phyloP scores from a whole-genome alignment of 2,797 vertebrate species.

The Erpetoichthys calabaricus region DNA sequence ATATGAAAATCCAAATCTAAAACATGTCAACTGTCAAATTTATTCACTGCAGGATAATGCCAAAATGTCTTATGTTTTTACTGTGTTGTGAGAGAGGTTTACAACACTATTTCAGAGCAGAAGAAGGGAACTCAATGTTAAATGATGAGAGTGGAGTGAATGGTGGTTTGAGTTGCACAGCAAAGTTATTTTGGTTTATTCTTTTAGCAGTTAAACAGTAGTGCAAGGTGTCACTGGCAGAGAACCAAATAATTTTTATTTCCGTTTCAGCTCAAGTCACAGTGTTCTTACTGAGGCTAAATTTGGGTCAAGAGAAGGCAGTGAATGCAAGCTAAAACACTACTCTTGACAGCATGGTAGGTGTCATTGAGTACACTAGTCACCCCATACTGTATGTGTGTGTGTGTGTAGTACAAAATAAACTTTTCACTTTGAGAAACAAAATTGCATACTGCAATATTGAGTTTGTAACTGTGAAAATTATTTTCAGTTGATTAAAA shows the following conservation, averaged over 20 bases:
- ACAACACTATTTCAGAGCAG: too few species aligned
- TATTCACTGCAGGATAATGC: too few species aligned
- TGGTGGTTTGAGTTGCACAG: background rate
- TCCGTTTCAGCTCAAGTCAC: conserved; percentile 12
- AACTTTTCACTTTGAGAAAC: too few species aligned
- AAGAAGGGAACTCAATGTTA: too few species aligned
- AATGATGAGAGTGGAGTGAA: too few species aligned
- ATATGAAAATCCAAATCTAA: too few species aligned
- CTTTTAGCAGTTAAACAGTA: conserved; percentile 7
- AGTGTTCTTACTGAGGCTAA: conserved; percentile 11
- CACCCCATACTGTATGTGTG: conserved; percentile 4
- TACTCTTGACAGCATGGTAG: conserved; percentile 4
- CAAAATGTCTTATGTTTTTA: too few species aligned
- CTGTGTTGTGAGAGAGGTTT: too few species aligned
- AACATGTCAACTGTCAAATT: too few species aligned
- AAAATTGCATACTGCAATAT: too few species aligned
- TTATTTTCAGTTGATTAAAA: too few species aligned
- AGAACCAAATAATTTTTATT: conserved; percentile 10
- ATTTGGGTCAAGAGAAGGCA: conserved; percentile 15
- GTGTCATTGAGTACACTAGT: conserved; percentile 9
- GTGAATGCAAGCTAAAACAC: conserved; percentile 5
- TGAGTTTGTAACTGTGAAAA: too few species aligned
- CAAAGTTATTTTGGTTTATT: background rate
- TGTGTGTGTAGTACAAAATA: conserved; percentile 1
- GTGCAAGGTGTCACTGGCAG: conserved; percentile 2